These are phyloP conservation scores for Centropyge bicolor DNA, from an alignment of 2,797 vertebrate genomes.

Conservation along the genomic window DNA sequence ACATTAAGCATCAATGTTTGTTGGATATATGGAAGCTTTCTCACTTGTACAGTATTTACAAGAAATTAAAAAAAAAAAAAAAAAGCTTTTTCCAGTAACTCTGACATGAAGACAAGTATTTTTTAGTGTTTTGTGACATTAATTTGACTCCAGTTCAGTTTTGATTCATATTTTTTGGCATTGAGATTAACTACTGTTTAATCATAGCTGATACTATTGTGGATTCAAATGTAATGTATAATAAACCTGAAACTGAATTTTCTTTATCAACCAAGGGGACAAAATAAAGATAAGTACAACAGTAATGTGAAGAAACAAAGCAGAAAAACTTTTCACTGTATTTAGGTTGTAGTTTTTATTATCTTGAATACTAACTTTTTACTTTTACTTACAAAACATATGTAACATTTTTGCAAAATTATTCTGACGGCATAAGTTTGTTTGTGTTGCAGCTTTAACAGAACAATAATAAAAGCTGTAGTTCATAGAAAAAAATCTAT, in stretches of 20 bases:
- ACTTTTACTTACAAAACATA: neutral
- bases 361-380: neutral
- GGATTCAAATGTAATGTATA: neutral
- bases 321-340: too few species aligned
- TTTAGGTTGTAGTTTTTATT: too few species aligned
- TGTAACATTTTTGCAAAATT: neutral
- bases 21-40: neutral
- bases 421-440: neutral
- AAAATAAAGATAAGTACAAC: too few species aligned
- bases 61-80: too few species aligned
- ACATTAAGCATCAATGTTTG: neutral
- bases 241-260: too few species aligned
- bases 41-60: neutral
- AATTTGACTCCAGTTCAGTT: neutral
- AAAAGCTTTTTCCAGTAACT: neutral
- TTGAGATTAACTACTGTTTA: neutral
- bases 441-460: neutral
- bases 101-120: too few species aligned
- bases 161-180: too few species aligned
- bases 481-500: neutral
- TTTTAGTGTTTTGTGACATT: neutral
- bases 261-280: too few species aligned
- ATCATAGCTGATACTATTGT: neutral
- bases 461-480: neutral
- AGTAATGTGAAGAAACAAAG: too few species aligned